These are phyloP conservation scores for Acanthosepion esculentum DNA, from an alignment of 2,888 invertebrate species.

Conservation along the genomic window DNA sequence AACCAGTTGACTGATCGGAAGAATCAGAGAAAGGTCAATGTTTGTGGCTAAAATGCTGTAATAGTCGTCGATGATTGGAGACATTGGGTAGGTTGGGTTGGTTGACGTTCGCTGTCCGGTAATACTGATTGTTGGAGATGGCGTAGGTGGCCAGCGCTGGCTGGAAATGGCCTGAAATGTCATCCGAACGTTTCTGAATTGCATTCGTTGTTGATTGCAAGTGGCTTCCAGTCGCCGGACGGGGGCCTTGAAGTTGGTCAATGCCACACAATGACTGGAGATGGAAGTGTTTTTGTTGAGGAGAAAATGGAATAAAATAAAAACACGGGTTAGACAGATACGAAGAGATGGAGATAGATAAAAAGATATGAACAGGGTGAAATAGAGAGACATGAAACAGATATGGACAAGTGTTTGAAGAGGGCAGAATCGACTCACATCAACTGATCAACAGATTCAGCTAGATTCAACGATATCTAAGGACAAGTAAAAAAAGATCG, in stretches of 20 bases:
- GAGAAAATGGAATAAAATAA: not conserved
- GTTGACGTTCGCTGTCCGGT: not conserved
- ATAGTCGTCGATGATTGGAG: not conserved
- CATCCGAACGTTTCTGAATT: not conserved
- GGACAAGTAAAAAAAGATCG: no score
- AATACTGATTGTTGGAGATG: not conserved
- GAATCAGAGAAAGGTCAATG: not conserved
- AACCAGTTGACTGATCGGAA: conserved; percentile 33
- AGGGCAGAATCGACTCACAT: no score
- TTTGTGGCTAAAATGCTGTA: not conserved
- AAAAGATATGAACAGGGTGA: not conserved
- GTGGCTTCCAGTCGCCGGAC: conserved; percentile 33
- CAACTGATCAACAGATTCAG: no score
- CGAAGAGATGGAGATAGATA: not conserved
- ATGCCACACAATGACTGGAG: not conserved
- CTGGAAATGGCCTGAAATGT: conserved; percentile 17
- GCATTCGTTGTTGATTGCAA: not conserved
- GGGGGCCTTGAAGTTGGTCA: not conserved
- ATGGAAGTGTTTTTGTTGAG: not conserved
- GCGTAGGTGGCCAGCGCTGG: not conserved
- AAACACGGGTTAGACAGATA: not conserved
- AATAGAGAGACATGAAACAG: not conserved
- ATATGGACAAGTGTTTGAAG: no score
- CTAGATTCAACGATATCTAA: no score
- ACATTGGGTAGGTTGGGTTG: not conserved